Percentiles rank a stretch among this genome's conserved stretches.
Evolutionary conservation across 2,797 vertebrate genomes (phyloP).

Genomic region (Knipowitschia caucasica): DNA sequence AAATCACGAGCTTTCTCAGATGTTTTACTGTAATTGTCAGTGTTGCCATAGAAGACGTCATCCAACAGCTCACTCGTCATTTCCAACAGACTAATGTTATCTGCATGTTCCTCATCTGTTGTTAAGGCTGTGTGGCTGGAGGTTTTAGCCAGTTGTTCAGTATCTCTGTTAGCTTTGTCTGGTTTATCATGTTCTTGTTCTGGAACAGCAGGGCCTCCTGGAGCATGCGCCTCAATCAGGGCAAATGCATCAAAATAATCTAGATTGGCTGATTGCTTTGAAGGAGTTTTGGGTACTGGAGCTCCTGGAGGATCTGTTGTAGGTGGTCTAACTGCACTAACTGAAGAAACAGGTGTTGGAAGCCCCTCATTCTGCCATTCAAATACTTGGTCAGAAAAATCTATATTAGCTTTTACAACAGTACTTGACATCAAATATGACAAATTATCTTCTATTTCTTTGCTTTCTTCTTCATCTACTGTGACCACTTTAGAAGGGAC

Average conservation of each 20-base stretch:
- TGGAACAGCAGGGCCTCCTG: constrained; percentile 58
- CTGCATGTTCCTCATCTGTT: constrained; percentile 36
- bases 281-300: constrained; percentile 49
- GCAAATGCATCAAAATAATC: constrained; percentile 93
- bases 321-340: not conserved
- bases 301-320: constrained; percentile 60
- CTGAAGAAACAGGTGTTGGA: constrained; percentile 3
- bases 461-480: constrained; percentile 88
- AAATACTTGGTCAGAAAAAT: constrained; percentile 29
- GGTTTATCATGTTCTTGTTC: constrained; percentile 38
- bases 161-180: not conserved
- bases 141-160: not conserved
- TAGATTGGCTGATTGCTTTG: constrained; percentile 53
- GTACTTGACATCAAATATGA: constrained; percentile 82
- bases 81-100: constrained; percentile 63
- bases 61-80: constrained; percentile 77
- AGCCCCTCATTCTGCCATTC: constrained; percentile 16
- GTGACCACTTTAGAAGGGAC: constrained; percentile 80
- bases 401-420: constrained; percentile 60
- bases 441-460: constrained; percentile 83
- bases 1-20: constrained; percentile 28
- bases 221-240: constrained; percentile 79
- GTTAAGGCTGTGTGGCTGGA: constrained; percentile 12
- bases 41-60: constrained; percentile 83
- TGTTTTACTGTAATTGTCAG: constrained; percentile 31